Conservation (phyloP, 1,140 invertebrate genomes). For the Akabosia matsudoensis region DNA sequence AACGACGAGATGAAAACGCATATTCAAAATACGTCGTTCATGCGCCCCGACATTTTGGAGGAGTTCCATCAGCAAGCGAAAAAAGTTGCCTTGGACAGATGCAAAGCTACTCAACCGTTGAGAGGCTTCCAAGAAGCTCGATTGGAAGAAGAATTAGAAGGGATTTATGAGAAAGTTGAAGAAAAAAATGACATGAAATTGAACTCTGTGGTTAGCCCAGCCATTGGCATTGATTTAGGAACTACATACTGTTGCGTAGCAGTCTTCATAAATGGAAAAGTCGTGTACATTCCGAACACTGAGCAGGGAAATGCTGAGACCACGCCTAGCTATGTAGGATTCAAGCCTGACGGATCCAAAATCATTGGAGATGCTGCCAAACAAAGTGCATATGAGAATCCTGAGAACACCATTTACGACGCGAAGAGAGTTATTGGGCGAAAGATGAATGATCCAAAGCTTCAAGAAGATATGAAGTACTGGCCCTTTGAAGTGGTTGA, state of each 20-base stretch:
- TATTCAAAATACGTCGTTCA: constrained; percentile 1
- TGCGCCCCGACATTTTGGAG: background rate
- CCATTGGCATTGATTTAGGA: constrained; percentile 41
- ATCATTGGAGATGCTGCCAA: background rate
- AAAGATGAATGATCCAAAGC: constrained; percentile 80
- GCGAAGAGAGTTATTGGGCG: constrained; percentile 68
- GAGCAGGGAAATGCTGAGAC: background rate
- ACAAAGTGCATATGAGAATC: background rate
- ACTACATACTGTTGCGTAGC: constrained; percentile 35
- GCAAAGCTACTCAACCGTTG: background rate
- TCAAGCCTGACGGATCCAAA: background rate
- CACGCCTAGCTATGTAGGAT: background rate
- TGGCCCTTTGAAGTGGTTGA: constrained; percentile 90
- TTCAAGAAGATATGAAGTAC: constrained; percentile 92
- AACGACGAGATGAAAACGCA: constrained; percentile 25
- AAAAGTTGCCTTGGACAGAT: background rate
- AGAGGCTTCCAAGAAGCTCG: background rate
- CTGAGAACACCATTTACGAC: constrained; percentile 13
- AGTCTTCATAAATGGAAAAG: constrained; percentile 20
- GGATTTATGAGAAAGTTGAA: background rate
- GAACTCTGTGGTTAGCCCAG: background rate
- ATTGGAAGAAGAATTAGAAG: background rate
- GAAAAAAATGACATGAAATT: constrained; percentile 19
- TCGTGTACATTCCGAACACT: background rate
- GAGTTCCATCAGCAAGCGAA: background rate